Base-by-base conservation (phyloP, 2,888 invertebrate species). In the Philonicus albiceps region DNA sequence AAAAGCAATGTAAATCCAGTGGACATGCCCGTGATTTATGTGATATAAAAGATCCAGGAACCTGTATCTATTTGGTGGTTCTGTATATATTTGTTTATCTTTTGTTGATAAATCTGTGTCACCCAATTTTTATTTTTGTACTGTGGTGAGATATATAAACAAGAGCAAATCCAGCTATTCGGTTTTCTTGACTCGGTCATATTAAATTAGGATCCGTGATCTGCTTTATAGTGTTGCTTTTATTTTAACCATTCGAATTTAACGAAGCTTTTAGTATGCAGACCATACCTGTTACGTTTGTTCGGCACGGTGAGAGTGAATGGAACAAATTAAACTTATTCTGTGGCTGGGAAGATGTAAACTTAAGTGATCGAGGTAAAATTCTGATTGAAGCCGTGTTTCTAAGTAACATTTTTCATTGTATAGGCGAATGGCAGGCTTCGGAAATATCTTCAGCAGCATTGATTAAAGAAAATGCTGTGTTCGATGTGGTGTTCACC, bases 401-500 rank as follows among this genome's bases (percentile, higher is more conserved):
- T 37, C n/a, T 31, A 74, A 6, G 6, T 74, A 22, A 64, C 27
- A 34, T 74, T 73, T 83, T 6, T 22, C 11, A 11, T 64, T 27
- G 64, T 3, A 22, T 43, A 92, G 92, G 92, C 86, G 90, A 91
- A 84, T 90, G 91, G 80, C 92, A 90, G 91, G 93, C 90, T 89
- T 90, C 89, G 40, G 92, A 92, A 8, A 22, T 84, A 30, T 84
- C 84, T 8, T 16, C 84, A 19, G 49, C 34, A 40, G 13, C 73
- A 6, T 43, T 84, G 53, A n/a, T 34, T 3, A 84, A 84, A 84
- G 73, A 73, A 73, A 84, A 84, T 43, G 5, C 95, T 87, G 94
- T 94, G 89, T 97, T 97, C 90, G 97, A 97, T 91, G 91, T 96
- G 0, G 97, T 96, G 0, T 96, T 96, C 90, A 97, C 97, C 0